Base-by-base conservation (phyloP, 2,888 invertebrate species). In the Leucophenga montana region DNA sequence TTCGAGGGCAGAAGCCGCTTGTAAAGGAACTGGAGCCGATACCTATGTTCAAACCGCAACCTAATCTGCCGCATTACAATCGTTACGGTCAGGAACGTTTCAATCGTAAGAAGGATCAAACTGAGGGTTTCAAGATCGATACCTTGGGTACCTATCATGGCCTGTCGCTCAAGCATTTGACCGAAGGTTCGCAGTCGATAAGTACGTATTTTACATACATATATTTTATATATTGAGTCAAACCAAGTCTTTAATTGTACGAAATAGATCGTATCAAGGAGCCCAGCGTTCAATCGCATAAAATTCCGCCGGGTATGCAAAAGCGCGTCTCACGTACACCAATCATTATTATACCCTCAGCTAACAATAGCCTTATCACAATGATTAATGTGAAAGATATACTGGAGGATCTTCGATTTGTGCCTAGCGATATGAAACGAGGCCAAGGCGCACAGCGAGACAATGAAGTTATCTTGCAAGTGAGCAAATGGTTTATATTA, bases 241-340 rank as follows among this genome's bases (percentile, higher is more conserved):
- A n/a, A n/a, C n/a, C n/a, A n/a, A n/a, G n/a, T n/a, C n/a, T n/a
- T n/a, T n/a, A n/a, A n/a, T n/a, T n/a, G n/a, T n/a, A n/a, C n/a
- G n/a, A n/a, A n/a, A 8, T 22, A 75, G 80, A 84, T 1, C 83
- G 85, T 0, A 22, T 18, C 46, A 44, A 11, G 31, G 16, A 13
- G 18, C 16, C 8, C 48, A 46, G 3, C 8, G 2, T 50, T 3
- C 64, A 18, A 11, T 3, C 46, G 11, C 46, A 18, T 16, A 11
- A 16, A 8, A 20, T 44, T 11, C 9, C 46, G 48, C 18, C 16
- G 13, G n/a, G 48, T 14, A 18, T 20, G 8, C 18, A 16, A 5
- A n/a, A 16, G 44, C 18, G n/a, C 20, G 46, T 46, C 1, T 33
- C 33, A 61, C 33, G 33, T 16, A 27, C 64, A 9, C 70, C 69